Conservation (phyloP, 2,888 invertebrate genomes). For the Acleris sparsana region DNA sequence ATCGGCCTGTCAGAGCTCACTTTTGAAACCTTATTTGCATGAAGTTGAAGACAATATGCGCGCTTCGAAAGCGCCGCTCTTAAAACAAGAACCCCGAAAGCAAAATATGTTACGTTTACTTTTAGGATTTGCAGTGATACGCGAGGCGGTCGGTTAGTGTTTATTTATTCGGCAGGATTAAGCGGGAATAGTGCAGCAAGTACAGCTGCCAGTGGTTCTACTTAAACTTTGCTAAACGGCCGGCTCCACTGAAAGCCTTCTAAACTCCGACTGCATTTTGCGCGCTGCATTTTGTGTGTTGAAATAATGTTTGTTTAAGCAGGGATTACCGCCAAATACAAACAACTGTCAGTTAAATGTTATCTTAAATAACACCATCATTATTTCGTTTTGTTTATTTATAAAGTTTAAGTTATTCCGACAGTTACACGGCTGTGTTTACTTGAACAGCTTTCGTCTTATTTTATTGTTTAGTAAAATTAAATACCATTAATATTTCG, state of each 20-base stretch:
- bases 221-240: slow-evolving; percentile 77
- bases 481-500: no score
- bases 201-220: slow-evolving; percentile 56
- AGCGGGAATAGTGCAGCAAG: slow-evolving; percentile 59
- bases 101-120: slow-evolving; percentile 61
- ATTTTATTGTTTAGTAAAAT: no score
- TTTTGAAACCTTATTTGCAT: no score
- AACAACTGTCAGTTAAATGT: slow-evolving; percentile 20
- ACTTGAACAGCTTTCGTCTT: no score
- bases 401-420: not conserved
- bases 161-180: slow-evolving; percentile 75
- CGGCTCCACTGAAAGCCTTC: slow-evolving; percentile 69
- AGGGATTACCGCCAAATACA: slow-evolving; percentile 25
- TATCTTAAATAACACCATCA: not conserved
- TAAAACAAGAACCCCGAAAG: slow-evolving; percentile 43
- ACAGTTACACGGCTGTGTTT: no score
- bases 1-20: no score
- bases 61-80: slow-evolving; percentile 32
- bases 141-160: slow-evolving; percentile 54
- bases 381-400: not conserved
- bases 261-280: slow-evolving; percentile 64
- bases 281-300: slow-evolving; percentile 58
- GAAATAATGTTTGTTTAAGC: slow-evolving; percentile 57
- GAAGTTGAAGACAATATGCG: not conserved
- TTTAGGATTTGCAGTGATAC: slow-evolving; percentile 67